Conservation (phyloP, 2,888 invertebrate species). For the Sinopyrophorus schimmeli region DNA sequence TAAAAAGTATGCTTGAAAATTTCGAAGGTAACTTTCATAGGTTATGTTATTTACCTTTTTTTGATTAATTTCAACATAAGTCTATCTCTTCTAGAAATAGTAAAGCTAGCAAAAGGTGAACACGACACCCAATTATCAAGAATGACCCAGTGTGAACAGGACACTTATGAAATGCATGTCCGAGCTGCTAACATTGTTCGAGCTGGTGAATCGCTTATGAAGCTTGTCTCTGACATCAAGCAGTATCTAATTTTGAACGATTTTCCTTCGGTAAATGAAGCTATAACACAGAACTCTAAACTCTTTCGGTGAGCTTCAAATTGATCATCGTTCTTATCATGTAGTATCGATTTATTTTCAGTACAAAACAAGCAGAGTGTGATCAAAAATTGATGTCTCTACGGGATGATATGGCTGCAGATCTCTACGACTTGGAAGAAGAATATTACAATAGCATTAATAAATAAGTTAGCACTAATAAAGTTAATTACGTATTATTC, state of each 20-base stretch:
- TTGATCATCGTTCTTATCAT: too few relatives aligned
- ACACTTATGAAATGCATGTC: slow-evolving; percentile 96
- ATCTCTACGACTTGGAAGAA: slow-evolving; percentile 89
- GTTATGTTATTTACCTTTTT: slow-evolving; percentile 27
- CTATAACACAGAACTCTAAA: slow-evolving; percentile 91
- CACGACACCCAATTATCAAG: slow-evolving; percentile 87
- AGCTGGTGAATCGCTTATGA: slow-evolving; percentile 96
- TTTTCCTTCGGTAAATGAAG: slow-evolving; percentile 97
- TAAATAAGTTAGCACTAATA: slow-evolving; percentile 58
- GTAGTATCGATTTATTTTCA: slow-evolving; percentile 46
- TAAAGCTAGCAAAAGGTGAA: slow-evolving; percentile 86
- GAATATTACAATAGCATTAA: slow-evolving; percentile 89
- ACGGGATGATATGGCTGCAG: slow-evolving; percentile 93
- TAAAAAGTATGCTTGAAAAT: slow-evolving; percentile 96
- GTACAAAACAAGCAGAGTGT: slow-evolving; percentile 88
- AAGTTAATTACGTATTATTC: neutral
- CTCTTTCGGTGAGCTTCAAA: slow-evolving; percentile 61
- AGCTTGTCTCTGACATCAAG: slow-evolving; percentile 95
- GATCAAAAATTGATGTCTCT: slow-evolving; percentile 91
- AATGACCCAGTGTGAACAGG: slow-evolving; percentile 92
- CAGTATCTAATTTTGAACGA: slow-evolving; percentile 97
- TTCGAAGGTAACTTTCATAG: slow-evolving; percentile 88
- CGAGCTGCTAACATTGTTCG: slow-evolving; percentile 94
- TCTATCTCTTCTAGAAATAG: slow-evolving; percentile 84
- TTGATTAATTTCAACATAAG: slow-evolving; percentile 5